These are phyloP conservation scores for Choloepus hoffmanni DNA, from an alignment of 2,113 vertebrate genomes.

Conservation along the genomic window DNA sequence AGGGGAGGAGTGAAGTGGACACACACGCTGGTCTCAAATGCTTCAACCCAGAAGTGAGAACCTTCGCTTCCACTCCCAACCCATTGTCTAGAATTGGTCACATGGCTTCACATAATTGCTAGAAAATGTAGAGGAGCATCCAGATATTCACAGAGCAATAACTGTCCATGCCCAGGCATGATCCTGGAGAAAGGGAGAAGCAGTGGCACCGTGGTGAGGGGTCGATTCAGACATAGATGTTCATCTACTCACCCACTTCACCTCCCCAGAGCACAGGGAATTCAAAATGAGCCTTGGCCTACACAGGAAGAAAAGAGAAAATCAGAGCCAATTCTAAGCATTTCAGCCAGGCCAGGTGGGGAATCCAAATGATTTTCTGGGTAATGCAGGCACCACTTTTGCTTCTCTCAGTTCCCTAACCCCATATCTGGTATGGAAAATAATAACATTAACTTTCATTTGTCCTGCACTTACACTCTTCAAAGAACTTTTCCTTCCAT, in stretches of 20 bases:
- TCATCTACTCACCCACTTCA: neutral
- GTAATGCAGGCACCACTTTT: neutral
- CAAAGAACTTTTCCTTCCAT: neutral
- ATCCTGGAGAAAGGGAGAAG: neutral
- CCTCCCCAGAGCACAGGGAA: neutral
- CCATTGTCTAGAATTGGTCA: neutral
- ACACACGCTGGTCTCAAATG: neutral
- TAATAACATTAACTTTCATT: neutral
- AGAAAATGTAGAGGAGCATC: neutral
- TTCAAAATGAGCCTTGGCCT: neutral
- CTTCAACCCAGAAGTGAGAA: neutral
- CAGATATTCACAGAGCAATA: neutral
- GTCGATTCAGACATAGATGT: neutral
- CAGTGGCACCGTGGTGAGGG: neutral
- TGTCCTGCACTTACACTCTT: neutral
- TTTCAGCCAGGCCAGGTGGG: neutral
- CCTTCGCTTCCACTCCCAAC: neutral
- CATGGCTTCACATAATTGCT: neutral
- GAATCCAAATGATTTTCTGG: neutral
- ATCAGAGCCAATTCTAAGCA: neutral
- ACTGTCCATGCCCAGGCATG: neutral
- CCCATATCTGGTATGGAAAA: neutral
- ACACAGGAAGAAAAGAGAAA: neutral
- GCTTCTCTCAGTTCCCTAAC: neutral
- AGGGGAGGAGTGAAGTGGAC: neutral